Evolutionary conservation across 1,140 invertebrate genomes (phyloP).

Genomic region (Lutraria rhynchaena): DNA sequence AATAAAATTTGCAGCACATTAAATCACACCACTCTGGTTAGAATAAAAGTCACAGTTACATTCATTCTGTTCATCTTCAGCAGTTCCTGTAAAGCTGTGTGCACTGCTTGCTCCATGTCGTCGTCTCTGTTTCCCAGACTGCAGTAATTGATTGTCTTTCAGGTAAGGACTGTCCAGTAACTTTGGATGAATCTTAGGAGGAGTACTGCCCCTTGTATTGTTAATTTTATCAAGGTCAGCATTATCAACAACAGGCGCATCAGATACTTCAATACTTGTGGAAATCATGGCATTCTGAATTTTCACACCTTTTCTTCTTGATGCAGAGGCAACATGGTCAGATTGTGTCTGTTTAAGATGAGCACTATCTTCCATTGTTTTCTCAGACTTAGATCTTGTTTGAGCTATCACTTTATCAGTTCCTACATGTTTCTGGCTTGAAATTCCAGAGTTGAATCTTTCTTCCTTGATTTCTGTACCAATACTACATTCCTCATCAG

Average conservation of each 20-base stretch:
- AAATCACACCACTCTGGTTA: constrained; percentile 17
- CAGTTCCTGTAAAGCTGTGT: background rate
- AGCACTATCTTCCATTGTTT: too few species aligned
- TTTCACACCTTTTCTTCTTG: constrained; percentile 14
- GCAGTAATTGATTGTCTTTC: constrained; percentile 29
- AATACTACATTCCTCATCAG: too few species aligned
- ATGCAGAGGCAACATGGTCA: background rate
- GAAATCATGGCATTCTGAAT: constrained; percentile 53
- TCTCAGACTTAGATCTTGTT: too few species aligned
- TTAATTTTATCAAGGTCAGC: background rate
- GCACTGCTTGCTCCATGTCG: constrained; percentile 22
- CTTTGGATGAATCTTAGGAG: constrained; percentile 32
- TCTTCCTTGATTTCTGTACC: too few species aligned
- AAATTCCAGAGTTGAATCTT: too few species aligned
- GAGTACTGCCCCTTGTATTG: background rate
- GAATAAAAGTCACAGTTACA: constrained; percentile 28
- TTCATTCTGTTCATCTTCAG: background rate
- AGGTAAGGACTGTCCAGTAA: constrained; percentile 40
- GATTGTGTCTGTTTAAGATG: too few species aligned
- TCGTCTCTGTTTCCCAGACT: constrained; percentile 46
- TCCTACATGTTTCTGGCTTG: too few species aligned
- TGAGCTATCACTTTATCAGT: too few species aligned
- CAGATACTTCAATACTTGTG: constrained; percentile 29
- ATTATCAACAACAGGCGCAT: background rate
- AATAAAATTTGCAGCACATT: background rate